A percentile compares a stretch with the other conserved stretches of the same genome.
Conservation (phyloP, 2,797 vertebrate genomes). For the Premnoplex brunnescens region DNA sequence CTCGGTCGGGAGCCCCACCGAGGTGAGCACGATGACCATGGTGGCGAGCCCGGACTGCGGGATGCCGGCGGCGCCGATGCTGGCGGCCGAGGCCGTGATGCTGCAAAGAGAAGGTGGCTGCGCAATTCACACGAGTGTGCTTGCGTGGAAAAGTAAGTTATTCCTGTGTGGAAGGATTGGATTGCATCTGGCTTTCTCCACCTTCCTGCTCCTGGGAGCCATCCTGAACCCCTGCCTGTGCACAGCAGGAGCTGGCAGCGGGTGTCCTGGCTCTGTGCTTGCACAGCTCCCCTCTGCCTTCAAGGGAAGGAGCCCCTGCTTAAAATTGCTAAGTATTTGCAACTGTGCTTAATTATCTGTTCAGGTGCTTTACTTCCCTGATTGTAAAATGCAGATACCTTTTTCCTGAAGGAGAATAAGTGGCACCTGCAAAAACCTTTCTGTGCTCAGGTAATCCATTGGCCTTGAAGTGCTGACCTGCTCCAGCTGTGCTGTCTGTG, state of each 20-base stretch:
- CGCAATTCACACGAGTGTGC: rapidly evolving
- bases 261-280: background rate
- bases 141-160: background rate
- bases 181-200: background rate
- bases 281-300: background rate
- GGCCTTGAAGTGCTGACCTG: background rate
- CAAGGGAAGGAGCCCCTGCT: background rate
- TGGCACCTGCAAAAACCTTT: background rate
- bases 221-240: rapidly evolving
- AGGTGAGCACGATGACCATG: slow-evolving; percentile 91
- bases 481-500: rapidly evolving
- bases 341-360: background rate
- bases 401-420: background rate
- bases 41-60: slow-evolving; percentile 90
- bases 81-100: slow-evolving; percentile 90
- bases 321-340: background rate
- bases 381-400: background rate
- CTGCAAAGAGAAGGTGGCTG: slow-evolving; percentile 58
- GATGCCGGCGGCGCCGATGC: slow-evolving; percentile 88
- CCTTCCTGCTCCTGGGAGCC: background rate
- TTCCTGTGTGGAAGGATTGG: background rate
- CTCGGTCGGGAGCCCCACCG: slow-evolving; percentile 87
- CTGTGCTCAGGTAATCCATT: background rate
- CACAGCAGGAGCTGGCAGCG: rapidly evolving
- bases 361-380: background rate